phyloP scores from a whole-genome alignment of 2,113 vertebrate genomes.

The Sylvia atricapilla region DNA sequence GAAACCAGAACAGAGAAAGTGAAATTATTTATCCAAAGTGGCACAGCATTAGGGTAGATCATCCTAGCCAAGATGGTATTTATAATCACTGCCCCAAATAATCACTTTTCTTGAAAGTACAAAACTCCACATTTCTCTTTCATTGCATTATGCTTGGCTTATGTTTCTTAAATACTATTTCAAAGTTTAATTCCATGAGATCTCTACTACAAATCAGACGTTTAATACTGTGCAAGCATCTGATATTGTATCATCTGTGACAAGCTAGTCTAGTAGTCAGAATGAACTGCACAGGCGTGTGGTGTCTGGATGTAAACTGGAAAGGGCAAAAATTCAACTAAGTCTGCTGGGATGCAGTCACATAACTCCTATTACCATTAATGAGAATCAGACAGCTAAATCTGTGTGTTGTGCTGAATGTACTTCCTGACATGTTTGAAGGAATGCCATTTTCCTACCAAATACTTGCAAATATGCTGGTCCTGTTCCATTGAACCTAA shows the following conservation, averaged over 20 bases:
- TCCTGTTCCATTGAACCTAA: conserved; percentile 42
- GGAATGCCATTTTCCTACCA: conserved; percentile 29
- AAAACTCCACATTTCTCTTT: not conserved
- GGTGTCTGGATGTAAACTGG: not conserved
- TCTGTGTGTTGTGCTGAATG: conserved; percentile 3
- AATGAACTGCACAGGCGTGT: not conserved
- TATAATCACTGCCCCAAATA: not conserved
- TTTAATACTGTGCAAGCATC: not conserved
- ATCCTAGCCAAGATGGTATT: not conserved
- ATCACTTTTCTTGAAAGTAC: not conserved
- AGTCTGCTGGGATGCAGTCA: not conserved
- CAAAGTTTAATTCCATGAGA: not conserved
- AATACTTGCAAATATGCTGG: conserved; percentile 10
- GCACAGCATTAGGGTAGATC: not conserved
- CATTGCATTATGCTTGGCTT: not conserved
- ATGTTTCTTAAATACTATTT: not conserved
- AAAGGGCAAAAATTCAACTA: not conserved
- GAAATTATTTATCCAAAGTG: not conserved
- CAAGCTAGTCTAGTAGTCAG: not conserved
- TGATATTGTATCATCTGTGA: not conserved
- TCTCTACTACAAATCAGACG: not conserved
- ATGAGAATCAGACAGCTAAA: not conserved
- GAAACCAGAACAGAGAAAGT: not conserved
- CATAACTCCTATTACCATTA: not conserved
- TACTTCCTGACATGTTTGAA: not conserved